phyloP scores from a whole-genome alignment of 2,888 invertebrate species.

The Sympetrum striolatum region DNA sequence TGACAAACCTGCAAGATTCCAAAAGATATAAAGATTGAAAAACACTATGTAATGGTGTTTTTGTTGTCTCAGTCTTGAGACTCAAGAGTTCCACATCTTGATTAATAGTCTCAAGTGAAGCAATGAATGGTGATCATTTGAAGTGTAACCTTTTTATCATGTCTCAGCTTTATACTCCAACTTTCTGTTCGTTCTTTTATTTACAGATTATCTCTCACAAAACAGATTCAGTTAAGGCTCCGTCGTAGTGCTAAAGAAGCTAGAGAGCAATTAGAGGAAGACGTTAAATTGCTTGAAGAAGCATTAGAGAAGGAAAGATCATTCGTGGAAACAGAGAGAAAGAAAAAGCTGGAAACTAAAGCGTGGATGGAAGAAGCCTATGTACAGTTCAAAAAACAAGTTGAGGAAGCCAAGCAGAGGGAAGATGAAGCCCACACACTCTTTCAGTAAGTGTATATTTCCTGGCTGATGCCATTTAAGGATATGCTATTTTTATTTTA shows the following conservation, averaged over 20 bases:
- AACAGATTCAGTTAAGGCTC: slow-evolving; percentile 7
- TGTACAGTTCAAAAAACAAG: background rate
- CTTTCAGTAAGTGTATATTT: background rate
- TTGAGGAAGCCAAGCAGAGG: background rate
- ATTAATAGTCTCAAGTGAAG: background rate
- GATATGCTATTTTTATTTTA: too few species aligned
- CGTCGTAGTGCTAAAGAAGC: slow-evolving; percentile 6
- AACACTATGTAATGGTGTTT: too few species aligned
- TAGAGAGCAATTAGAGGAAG: slow-evolving; percentile 20
- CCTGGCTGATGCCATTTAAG: too few species aligned
- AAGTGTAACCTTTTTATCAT: background rate
- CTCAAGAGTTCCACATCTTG: too few species aligned
- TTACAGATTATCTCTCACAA: slow-evolving; percentile 14
- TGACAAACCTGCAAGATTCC: too few species aligned
- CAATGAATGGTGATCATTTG: background rate
- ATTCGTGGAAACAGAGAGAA: background rate
- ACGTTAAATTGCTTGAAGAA: background rate
- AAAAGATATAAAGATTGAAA: too few species aligned
- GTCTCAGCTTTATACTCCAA: background rate
- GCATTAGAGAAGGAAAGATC: background rate
- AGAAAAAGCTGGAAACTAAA: background rate
- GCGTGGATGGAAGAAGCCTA: slow-evolving; percentile 10
- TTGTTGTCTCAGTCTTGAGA: too few species aligned
- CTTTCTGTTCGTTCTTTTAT: too few species aligned
- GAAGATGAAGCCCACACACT: slow-evolving; percentile 4